Conservation (phyloP, 2,113 vertebrate genomes). For the Laticauda colubrina region DNA sequence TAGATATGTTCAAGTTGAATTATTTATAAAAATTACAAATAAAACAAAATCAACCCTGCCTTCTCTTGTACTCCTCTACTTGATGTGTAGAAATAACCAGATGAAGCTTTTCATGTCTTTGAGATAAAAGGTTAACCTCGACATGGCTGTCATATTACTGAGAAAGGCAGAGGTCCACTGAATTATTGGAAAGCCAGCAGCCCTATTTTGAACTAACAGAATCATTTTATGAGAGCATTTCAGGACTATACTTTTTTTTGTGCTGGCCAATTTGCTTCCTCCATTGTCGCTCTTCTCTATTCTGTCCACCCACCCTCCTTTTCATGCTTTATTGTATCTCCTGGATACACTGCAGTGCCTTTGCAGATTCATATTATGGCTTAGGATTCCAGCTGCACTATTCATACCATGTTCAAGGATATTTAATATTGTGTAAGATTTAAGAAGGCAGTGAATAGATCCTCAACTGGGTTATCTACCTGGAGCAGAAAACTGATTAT, state of each 20-base stretch:
- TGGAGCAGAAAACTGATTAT: background rate
- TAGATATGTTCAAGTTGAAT: background rate
- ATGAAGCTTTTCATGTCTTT: background rate
- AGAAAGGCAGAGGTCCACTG: conserved; percentile 27
- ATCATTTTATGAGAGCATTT: background rate
- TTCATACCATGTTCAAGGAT: background rate
- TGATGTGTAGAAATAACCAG: background rate
- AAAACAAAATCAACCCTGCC: background rate
- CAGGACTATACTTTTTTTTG: background rate
- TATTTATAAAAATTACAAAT: background rate
- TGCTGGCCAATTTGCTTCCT: background rate
- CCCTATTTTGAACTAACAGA: conserved; percentile 15
- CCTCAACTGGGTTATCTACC: background rate
- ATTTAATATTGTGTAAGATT: background rate
- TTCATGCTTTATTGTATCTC: conserved; percentile 21
- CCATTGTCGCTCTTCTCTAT: background rate
- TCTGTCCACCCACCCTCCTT: background rate
- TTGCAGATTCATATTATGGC: background rate
- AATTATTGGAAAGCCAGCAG: conserved; percentile 17
- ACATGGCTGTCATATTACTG: background rate
- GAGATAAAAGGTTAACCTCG: background rate
- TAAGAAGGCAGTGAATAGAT: background rate
- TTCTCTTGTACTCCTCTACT: conserved; percentile 18
- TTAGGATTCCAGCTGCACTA: background rate
- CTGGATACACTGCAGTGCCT: background rate